A percentile compares a stretch with the other conserved stretches of the same genome.
Conservation (phyloP, 1,140 invertebrate genomes). For the Bombus turneri region DNA sequence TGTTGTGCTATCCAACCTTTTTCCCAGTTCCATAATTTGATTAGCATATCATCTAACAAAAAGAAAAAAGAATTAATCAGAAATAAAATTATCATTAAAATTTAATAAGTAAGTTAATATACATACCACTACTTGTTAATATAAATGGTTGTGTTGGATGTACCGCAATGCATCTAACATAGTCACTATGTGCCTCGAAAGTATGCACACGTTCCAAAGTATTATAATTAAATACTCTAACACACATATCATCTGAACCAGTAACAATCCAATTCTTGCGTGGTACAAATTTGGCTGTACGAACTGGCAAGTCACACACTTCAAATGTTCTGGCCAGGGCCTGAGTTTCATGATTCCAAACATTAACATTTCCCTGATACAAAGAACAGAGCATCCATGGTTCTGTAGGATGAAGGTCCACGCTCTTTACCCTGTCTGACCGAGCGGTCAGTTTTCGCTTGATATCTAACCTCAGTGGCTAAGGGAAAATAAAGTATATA, state of each 20-base stretch:
- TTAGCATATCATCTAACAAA: conserved; percentile 96
- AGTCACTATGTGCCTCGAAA: conserved; percentile 99
- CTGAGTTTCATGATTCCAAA: conserved; percentile 99
- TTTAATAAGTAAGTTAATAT: conserved; percentile 66
- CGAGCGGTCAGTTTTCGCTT: conserved; percentile 98
- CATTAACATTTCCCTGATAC: conserved; percentile 99
- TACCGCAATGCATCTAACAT: conserved; percentile 97
- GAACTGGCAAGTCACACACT: conserved; percentile 97
- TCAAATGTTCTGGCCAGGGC: conserved; percentile 96
- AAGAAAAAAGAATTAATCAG: neutral
- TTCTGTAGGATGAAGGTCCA: conserved; percentile 98
- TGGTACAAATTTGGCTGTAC: conserved; percentile 97
- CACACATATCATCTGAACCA: conserved; percentile 98
- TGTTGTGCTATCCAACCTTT: conserved; percentile 98
- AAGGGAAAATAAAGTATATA: neutral
- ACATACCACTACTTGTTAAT: conserved; percentile 96
- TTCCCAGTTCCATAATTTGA: conserved; percentile 99
- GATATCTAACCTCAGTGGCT: conserved; percentile 98
- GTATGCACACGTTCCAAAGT: conserved; percentile 97
- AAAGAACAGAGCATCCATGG: conserved; percentile 99
- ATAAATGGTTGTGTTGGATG: conserved; percentile 99
- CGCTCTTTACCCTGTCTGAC: conserved; percentile 98
- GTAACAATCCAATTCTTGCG: conserved; percentile 99
- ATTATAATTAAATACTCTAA: conserved; percentile 99
- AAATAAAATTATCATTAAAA: too few species aligned